Evolutionary conservation across 2,113 vertebrate genomes (phyloP).

Genomic region (Nycticebus coucang): DNA sequence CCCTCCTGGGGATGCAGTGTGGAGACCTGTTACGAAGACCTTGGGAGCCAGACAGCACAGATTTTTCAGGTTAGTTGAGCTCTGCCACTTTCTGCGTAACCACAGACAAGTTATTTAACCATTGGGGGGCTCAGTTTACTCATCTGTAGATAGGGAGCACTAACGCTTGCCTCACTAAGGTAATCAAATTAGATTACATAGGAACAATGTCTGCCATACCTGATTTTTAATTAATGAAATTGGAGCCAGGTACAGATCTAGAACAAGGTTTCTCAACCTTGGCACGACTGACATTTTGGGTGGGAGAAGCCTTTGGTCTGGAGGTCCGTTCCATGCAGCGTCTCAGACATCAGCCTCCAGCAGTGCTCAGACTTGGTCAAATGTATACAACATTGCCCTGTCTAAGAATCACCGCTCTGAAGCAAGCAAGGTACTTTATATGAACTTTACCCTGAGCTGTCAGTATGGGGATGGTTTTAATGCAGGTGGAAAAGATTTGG

Average conservation of each 20-base stretch:
- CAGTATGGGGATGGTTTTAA: not conserved
- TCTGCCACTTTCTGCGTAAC: too few species aligned
- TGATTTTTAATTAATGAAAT: not conserved
- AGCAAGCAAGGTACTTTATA: too few species aligned
- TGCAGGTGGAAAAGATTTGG: not conserved
- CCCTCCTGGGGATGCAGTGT: rapidly evolving
- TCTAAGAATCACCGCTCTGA: not conserved
- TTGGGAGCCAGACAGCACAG: not conserved
- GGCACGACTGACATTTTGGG: rapidly evolving
- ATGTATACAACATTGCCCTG: too few species aligned
- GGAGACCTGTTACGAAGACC: not conserved
- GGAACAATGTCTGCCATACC: not conserved
- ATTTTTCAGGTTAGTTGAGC: not conserved
- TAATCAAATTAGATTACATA: not conserved
- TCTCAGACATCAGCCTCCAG: not conserved
- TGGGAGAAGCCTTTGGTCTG: not conserved
- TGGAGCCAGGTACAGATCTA: rapidly evolving
- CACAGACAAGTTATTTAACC: not conserved
- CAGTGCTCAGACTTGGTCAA: too few species aligned
- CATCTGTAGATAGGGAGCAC: not conserved
- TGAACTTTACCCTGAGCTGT: too few species aligned
- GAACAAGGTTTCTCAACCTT: not conserved
- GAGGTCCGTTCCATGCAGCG: not conserved
- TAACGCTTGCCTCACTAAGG: too few species aligned
- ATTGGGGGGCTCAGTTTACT: not conserved